Conservation (phyloP, 2,797 vertebrate genomes). For the Cheirogaleus major region DNA sequence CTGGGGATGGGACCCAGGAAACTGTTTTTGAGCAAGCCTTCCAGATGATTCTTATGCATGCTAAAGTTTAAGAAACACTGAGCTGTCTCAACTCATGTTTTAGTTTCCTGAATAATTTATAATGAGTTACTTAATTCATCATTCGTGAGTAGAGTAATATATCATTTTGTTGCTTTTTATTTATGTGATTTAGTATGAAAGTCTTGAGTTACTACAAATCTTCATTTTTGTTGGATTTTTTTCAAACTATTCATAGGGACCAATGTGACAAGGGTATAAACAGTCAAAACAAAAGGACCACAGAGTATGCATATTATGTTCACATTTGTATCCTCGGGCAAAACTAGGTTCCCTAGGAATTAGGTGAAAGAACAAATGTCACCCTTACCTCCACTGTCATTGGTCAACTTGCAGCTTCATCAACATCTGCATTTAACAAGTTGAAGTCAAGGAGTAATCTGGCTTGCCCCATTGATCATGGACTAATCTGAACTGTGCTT, state of each 20-base stretch:
- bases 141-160: not conserved
- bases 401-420: not conserved
- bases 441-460: not conserved
- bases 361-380: not conserved
- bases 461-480: not conserved
- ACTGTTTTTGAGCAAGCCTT: not conserved
- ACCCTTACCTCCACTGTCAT: rapidly evolving
- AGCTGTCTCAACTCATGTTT: not conserved
- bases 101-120: conserved; percentile 22
- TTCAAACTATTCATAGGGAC: not conserved
- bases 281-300: not conserved
- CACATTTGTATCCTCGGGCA: not conserved
- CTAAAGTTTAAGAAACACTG: not conserved
- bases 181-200: not conserved
- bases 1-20: not conserved
- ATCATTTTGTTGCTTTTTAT: not conserved
- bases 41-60: not conserved
- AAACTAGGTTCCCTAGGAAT: not conserved
- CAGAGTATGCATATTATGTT: not conserved
- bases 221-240: not conserved
- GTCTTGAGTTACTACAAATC: not conserved
- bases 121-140: not conserved
- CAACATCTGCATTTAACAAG: not conserved
- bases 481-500: not conserved
- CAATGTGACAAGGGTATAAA: not conserved